phyloP scores from a whole-genome alignment of 2,888 invertebrate genomes.

The Leptarthrus brevirostris region DNA sequence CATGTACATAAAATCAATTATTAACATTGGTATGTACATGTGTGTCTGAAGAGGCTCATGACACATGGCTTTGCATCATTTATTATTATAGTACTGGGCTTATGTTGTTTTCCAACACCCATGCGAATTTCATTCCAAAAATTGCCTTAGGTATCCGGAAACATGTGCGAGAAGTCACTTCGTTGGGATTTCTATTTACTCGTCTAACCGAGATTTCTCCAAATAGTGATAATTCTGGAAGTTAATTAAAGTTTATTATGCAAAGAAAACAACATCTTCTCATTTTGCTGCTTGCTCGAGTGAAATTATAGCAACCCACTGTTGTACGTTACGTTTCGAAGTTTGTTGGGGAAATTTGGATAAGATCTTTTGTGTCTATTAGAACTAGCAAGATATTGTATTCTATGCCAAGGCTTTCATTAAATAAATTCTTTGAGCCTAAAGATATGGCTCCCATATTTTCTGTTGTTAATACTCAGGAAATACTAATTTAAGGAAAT shows the following conservation, averaged over 20 bases:
- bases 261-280: constrained; percentile 32
- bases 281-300: constrained; percentile 20
- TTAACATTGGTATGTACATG: constrained; percentile 23
- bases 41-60: neutral
- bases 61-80: constrained; percentile 32
- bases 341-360: constrained; percentile 25
- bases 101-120: neutral
- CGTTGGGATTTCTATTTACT: constrained; percentile 1
- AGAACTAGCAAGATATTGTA: neutral
- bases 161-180: constrained; percentile 5
- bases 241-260: constrained; percentile 44
- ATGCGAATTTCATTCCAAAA: neutral
- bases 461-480: no score
- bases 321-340: neutral
- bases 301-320: constrained; percentile 16
- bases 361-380: constrained; percentile 1
- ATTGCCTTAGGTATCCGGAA: constrained; percentile 5
- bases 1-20: constrained; percentile 42
- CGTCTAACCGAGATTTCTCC: constrained; percentile 2
- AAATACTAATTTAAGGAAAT: no score
- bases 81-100: neutral
- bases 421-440: neutral
- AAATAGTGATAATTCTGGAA: constrained; percentile 37
- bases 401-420: neutral
- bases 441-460: no score